These are phyloP conservation scores for Camponotus fellah DNA, from an alignment of 2,888 invertebrate genomes.

Conservation along the genomic window DNA sequence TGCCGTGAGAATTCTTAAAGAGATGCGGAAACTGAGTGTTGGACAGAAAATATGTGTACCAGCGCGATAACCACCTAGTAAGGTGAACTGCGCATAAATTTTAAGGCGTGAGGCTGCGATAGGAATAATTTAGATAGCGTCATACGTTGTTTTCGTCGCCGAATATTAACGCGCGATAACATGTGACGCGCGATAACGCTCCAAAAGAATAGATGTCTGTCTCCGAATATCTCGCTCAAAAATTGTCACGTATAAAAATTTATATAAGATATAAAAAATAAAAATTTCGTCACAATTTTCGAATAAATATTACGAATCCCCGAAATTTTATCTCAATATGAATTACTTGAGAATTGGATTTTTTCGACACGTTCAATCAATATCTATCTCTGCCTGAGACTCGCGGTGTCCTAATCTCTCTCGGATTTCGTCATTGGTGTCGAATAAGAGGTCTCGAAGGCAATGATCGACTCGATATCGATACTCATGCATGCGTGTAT, in stretches of 20 bases:
- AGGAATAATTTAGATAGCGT: slow-evolving; percentile 31
- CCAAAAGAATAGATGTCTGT: background rate
- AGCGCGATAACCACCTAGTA: slow-evolving; percentile 9
- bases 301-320: background rate
- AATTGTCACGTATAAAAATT: background rate
- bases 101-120: background rate
- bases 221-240: background rate
- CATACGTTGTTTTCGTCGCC: slow-evolving; percentile 22
- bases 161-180: slow-evolving; percentile 21
- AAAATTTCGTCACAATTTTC: too few relatives aligned
- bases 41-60: background rate
- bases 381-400: background rate
- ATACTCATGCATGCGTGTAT: slow-evolving; percentile 11
- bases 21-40: background rate
- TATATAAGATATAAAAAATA: too few relatives aligned
- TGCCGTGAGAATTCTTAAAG: slow-evolving; percentile 9
- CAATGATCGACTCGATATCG: slow-evolving; percentile 35
- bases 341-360: background rate
- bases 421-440: background rate
- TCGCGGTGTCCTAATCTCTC: slow-evolving; percentile 12
- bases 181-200: slow-evolving; percentile 4
- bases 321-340: background rate
- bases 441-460: slow-evolving; percentile 11
- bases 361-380: background rate
- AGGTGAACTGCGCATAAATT: slow-evolving; percentile 30